Conservation (phyloP, 2,113 vertebrate species). For the Callocephalon fimbriatum region DNA sequence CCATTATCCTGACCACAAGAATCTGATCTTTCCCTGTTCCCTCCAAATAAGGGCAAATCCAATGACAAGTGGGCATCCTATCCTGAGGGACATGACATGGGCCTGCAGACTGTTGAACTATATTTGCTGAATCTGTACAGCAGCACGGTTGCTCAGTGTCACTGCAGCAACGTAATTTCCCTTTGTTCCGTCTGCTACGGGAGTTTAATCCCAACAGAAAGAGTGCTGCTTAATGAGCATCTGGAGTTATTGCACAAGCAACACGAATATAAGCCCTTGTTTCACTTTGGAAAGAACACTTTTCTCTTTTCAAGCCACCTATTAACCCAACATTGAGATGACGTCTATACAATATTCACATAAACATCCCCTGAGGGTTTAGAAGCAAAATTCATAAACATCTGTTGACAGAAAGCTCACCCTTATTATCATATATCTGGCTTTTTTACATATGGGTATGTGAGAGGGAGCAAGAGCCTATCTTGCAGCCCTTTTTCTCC, state of each 20-base stretch:
- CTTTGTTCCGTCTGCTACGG: not conserved
- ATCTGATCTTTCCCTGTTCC: not conserved
- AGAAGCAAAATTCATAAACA: not conserved
- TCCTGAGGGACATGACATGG: not conserved
- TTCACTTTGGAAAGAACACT: not conserved
- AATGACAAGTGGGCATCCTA: not conserved
- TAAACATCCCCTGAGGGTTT: not conserved
- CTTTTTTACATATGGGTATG: not conserved
- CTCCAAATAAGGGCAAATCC: not conserved
- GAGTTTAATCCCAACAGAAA: not conserved
- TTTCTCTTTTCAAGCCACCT: not conserved
- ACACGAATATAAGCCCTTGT: not conserved
- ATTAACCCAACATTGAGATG: not conserved
- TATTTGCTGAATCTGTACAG: not conserved
- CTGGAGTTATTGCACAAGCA: not conserved
- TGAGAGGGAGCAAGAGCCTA: not conserved
- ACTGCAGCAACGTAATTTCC: not conserved
- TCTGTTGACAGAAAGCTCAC: not conserved
- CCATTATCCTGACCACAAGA: not conserved
- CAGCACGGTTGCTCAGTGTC: not conserved
- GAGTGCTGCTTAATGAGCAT: not conserved
- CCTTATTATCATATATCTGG: not conserved
- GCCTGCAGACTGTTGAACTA: not conserved
- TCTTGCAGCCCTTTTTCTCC: not conserved
- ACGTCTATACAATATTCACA: not conserved